These are phyloP conservation scores for Drosophila lacertosa DNA, from an alignment of 1,140 invertebrate species.

Conservation along the genomic window DNA sequence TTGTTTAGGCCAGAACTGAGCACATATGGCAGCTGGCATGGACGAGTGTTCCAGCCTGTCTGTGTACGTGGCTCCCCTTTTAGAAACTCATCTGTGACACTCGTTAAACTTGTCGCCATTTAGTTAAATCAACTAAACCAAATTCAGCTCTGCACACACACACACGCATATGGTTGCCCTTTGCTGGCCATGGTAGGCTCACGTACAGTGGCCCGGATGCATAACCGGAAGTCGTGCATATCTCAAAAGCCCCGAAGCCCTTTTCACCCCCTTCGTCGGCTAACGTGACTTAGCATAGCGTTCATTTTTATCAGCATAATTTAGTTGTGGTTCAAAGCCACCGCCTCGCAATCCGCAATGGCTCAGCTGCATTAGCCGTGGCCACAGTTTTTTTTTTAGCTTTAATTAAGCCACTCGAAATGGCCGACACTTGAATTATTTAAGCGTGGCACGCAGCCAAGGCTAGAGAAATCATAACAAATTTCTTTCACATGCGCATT, in stretches of 20 bases:
- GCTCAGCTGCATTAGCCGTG: slow-evolving; percentile 63
- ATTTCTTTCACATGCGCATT: slow-evolving; percentile 49
- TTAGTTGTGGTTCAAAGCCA: slow-evolving; percentile 57
- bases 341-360: slow-evolving; percentile 48
- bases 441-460: slow-evolving; percentile 56
- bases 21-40: slow-evolving; percentile 41
- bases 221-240: slow-evolving; percentile 69
- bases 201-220: slow-evolving; percentile 56
- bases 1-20: slow-evolving; percentile 77
- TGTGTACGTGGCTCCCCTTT: slow-evolving; percentile 59
- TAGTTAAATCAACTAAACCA: slow-evolving; percentile 80
- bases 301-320: slow-evolving; percentile 78
- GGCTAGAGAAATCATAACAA: slow-evolving; percentile 61
- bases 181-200: slow-evolving; percentile 41
- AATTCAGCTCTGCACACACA: slow-evolving; percentile 32
- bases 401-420: slow-evolving; percentile 65
- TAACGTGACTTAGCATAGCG: slow-evolving; percentile 73
- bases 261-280: background rate
- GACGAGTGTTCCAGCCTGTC: slow-evolving; percentile 29
- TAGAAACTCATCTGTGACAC: slow-evolving; percentile 80
- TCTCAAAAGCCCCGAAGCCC: slow-evolving; percentile 37
- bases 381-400: slow-evolving; percentile 22
- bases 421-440: slow-evolving; percentile 60
- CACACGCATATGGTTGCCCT: slow-evolving; percentile 14
- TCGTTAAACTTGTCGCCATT: slow-evolving; percentile 82